Evolutionary conservation across 1,140 invertebrate species (phyloP), one percentile per base, ranked within the genome.

Genomic region (Bombus terrestris): DNA sequence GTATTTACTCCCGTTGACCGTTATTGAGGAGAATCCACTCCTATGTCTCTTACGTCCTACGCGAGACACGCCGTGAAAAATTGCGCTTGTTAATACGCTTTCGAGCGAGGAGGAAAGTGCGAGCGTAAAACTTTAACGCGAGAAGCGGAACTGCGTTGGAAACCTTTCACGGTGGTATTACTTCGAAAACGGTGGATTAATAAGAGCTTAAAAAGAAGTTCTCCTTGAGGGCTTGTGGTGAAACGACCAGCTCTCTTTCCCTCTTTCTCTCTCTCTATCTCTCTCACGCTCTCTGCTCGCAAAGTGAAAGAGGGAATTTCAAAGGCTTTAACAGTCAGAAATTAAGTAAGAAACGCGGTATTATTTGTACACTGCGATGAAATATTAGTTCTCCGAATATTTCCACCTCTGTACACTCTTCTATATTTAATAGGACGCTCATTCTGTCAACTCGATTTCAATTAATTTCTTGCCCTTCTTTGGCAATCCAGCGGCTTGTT

Each of bases 111-210:
- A 22, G 22, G 47, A 68, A 71, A 39, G 25, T 13, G 2, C 35
- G 79, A 68, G 66, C 35, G 5, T 22, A 3, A 57, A 72, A 37
- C 41, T 32, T 28, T 25, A 10, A 18, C 28, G 5, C 13, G 41
- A 37, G 35, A 39, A 41, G 22, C 39, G 43, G 47, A 81, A 57
- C 35, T 12, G 28, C 43, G 66, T n/a, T 8, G 66, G 22, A 41
- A 71, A 32, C n/a, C 66, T n/a, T 13, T 22, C n/a, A 39, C 66
- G 64, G n/a, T 32, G 18, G 41, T 15, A 68, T 81, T 62, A 47
- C 69, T 43, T 73, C 37, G 43, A 25, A 71, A 69, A 81, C 68
- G 47, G 5, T 25, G 69, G 79, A 81, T 81, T 81, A 81, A 81
- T 81, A 81, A 81, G 68, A 43, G 39, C 68, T 81, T 81, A n/a